These are phyloP conservation scores for Trachurus trachurus DNA, from an alignment of 2,797 vertebrate species.

Conservation along the genomic window DNA sequence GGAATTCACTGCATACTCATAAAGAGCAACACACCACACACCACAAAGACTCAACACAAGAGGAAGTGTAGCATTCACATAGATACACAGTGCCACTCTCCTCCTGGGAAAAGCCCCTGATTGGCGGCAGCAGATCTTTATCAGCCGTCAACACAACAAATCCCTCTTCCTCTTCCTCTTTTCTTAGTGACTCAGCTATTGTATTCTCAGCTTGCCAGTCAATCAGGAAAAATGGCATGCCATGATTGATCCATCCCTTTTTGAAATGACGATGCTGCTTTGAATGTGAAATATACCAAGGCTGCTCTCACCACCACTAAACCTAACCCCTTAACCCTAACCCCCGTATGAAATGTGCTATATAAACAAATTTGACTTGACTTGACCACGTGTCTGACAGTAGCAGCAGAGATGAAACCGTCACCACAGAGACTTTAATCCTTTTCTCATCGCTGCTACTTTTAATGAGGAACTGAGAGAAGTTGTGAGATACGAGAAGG, in stretches of 20 bases:
- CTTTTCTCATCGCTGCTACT: background rate
- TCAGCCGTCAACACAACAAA: constrained; percentile 18
- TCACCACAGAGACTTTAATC: background rate
- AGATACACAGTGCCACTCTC: background rate
- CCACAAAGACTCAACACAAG: too few relatives aligned
- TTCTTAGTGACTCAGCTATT: constrained; percentile 13
- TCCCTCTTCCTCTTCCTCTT: constrained; percentile 59
- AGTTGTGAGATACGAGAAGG: background rate
- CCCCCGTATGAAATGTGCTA: too few relatives aligned
- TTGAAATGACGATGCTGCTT: background rate
- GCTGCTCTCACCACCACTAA: background rate
- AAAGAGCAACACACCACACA: background rate
- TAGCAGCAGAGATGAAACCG: background rate
- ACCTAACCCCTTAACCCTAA: too few relatives aligned
- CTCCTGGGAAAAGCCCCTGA: constrained; percentile 44
- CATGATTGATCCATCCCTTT: background rate
- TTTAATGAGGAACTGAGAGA: background rate
- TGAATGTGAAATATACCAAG: background rate
- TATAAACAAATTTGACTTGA: too few relatives aligned
- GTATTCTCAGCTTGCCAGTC: constrained; percentile 1
- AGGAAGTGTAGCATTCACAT: background rate
- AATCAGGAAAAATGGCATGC: background rate
- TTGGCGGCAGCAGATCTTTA: constrained; percentile 45
- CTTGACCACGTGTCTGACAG: background rate
- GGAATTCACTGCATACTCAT: too few relatives aligned